These are phyloP conservation scores for Phoenoteleia sp. DNA, from an alignment of 2,888 invertebrate species.

Conservation along the genomic window DNA sequence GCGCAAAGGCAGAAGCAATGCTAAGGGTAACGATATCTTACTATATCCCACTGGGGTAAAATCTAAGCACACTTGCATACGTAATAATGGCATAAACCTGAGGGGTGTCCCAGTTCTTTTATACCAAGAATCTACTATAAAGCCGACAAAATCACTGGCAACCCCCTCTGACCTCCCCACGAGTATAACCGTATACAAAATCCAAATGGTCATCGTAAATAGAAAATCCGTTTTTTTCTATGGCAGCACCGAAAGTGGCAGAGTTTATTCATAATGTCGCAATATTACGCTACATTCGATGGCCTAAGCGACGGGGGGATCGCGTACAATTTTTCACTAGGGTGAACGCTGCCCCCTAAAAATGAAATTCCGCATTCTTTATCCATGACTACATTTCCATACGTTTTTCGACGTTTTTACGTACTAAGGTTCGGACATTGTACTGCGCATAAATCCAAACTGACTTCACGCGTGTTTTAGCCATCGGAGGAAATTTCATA, in stretches of 20 bases:
- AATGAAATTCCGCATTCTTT: constrained; percentile 63
- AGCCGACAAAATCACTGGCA: constrained; percentile 81
- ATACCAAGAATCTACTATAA: constrained; percentile 82
- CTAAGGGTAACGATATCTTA: constrained; percentile 77
- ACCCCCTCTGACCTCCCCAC: constrained; percentile 73
- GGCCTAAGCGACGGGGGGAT: constrained; percentile 58
- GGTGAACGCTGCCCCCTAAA: constrained; percentile 64
- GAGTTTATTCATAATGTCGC: constrained; percentile 79
- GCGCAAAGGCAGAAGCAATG: constrained; percentile 35
- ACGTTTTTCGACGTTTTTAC: constrained; percentile 40
- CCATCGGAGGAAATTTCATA: no score
- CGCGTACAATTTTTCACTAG: constrained; percentile 70
- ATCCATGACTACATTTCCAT: constrained; percentile 59
- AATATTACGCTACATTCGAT: constrained; percentile 71
- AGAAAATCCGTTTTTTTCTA: constrained; percentile 83
- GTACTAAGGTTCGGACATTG: constrained; percentile 12
- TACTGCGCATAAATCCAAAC: not conserved
- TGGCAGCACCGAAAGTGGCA: constrained; percentile 77
- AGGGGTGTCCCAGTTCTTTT: constrained; percentile 82
- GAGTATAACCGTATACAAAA: constrained; percentile 76
- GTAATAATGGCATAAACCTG: constrained; percentile 83
- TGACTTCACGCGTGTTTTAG: not conserved
- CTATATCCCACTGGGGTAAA: constrained; percentile 76
- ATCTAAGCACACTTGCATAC: constrained; percentile 82
- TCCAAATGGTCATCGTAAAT: constrained; percentile 85